Evolutionary conservation across 2,113 vertebrate genomes (phyloP).

Genomic region (Bos javanicus): DNA sequence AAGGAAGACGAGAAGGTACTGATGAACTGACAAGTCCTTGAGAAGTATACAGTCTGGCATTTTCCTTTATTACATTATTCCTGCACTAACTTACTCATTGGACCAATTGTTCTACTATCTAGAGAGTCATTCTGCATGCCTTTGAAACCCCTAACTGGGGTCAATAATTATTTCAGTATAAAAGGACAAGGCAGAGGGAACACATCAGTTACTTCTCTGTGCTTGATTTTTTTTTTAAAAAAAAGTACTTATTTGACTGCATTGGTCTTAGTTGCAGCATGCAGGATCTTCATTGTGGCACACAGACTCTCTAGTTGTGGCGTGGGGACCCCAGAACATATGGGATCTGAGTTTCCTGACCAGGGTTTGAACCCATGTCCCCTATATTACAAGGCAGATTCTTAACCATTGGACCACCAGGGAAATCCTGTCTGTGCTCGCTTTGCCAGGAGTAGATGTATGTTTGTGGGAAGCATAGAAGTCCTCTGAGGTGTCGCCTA

Average conservation of each 20-base stretch:
- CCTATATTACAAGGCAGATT: not conserved
- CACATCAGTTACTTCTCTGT: not conserved
- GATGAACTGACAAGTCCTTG: not conserved
- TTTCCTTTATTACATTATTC: not conserved
- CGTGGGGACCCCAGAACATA: not conserved
- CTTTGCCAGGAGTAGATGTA: not conserved
- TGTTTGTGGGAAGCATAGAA: not conserved
- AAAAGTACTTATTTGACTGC: not conserved
- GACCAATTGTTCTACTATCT: not conserved
- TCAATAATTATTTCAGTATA: not conserved
- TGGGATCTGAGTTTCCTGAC: not conserved
- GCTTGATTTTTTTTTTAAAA: not conserved
- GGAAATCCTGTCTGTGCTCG: not conserved
- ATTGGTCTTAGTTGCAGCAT: not conserved
- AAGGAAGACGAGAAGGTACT: not conserved
- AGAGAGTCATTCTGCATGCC: not conserved
- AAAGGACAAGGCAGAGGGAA: not conserved
- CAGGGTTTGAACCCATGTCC: not conserved
- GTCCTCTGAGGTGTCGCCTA: not conserved
- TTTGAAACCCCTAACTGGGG: not conserved
- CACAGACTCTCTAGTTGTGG: not conserved
- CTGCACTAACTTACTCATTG: not conserved
- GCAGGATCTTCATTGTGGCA: not conserved
- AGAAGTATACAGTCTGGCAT: not conserved
- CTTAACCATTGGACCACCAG: not conserved